phyloP scores from a whole-genome alignment of 2,797 vertebrate species.

The Anas georgica region DNA sequence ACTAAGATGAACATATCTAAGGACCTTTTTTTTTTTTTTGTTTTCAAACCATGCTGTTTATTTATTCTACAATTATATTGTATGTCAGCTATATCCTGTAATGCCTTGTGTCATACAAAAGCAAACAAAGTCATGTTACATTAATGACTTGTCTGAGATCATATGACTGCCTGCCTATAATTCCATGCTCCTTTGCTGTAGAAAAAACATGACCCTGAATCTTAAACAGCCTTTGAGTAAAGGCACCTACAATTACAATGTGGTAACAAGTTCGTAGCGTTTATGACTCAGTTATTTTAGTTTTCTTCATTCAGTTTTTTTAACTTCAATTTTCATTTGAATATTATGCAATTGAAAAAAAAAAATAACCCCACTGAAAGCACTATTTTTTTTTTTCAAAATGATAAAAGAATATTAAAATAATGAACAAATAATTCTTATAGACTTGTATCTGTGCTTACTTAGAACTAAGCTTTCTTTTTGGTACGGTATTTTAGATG shows the following conservation, averaged over 20 bases:
- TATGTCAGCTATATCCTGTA: constrained; percentile 84
- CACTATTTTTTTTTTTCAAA: not conserved
- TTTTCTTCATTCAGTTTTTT: not conserved
- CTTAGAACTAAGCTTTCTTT: not conserved
- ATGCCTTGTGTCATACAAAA: constrained; percentile 92
- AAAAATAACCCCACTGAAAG: not conserved
- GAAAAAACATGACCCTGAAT: constrained; percentile 75
- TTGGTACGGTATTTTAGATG: not conserved
- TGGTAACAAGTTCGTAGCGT: constrained; percentile 75
- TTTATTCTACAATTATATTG: constrained; percentile 87
- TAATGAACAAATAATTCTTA: not conserved
- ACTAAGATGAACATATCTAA: constrained; percentile 71
- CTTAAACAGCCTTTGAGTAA: constrained; percentile 62
- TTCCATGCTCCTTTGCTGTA: constrained; percentile 79
- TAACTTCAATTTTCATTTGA: constrained; percentile 26
- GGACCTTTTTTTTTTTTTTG: constrained; percentile 56
- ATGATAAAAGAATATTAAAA: not conserved
- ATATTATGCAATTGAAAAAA: not conserved
- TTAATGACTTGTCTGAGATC: constrained; percentile 77
- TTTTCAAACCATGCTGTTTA: constrained; percentile 83
- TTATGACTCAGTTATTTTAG: constrained; percentile 73
- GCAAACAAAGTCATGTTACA: constrained; percentile 86
- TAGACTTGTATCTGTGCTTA: not conserved
- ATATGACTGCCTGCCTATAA: constrained; percentile 79
- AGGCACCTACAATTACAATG: constrained; percentile 75